Conservation (phyloP, 1,140 invertebrate species). For the Panonychus citri region DNA sequence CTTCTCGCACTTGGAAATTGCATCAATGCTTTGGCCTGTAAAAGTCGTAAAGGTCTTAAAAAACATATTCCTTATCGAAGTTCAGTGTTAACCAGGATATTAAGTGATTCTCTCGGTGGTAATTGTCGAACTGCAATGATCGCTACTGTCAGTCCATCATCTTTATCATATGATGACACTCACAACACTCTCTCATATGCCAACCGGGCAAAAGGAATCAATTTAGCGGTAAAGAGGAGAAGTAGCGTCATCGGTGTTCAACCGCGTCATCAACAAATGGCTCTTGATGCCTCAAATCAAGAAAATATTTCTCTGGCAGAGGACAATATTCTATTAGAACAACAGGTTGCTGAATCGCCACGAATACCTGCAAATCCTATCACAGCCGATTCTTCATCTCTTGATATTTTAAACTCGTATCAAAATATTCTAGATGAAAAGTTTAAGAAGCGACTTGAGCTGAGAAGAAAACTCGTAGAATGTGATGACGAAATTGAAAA, state of each 20-base stretch:
- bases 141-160: conserved; percentile 65
- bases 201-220: conserved; percentile 70
- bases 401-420: conserved; percentile 1
- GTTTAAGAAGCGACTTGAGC: conserved; percentile 5
- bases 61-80: conserved; percentile 63
- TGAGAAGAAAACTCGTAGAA: conserved; percentile 5
- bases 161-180: conserved; percentile 68
- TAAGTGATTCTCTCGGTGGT: conserved; percentile 83
- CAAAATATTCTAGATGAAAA: conserved; percentile 6
- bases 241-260: conserved; percentile 6
- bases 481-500: conserved; percentile 7
- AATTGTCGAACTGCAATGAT: conserved; percentile 97
- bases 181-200: conserved; percentile 90
- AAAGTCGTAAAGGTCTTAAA: conserved; percentile 28
- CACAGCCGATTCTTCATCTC: background rate
- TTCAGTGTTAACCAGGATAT: conserved; percentile 75
- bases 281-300: background rate
- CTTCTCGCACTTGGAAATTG: conserved; percentile 78
- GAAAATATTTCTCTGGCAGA: background rate
- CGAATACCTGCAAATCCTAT: conserved; percentile 1
- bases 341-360: too few relatives aligned
- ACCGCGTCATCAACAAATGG: conserved; percentile 5
- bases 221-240: conserved; percentile 30
- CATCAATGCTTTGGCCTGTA: conserved; percentile 62
- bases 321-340: background rate